Conservation (phyloP, 2,888 invertebrate genomes). For the Diaprepes abbreviatus region DNA sequence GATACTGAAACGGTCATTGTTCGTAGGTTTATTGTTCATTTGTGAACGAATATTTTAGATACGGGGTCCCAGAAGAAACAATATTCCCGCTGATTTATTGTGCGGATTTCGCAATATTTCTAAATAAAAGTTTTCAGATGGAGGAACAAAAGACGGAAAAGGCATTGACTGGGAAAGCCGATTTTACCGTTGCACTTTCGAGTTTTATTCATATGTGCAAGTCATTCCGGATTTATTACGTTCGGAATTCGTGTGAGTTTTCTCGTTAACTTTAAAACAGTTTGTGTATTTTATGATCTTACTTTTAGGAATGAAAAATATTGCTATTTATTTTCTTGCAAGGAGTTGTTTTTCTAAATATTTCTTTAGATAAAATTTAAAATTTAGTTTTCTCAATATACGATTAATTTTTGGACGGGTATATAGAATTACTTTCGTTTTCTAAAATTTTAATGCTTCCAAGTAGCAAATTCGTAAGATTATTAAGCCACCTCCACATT, state of each 20-base stretch:
- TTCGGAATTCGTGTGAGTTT: slow-evolving; percentile 43
- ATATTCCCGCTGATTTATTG: slow-evolving; percentile 48
- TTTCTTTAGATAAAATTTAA: no score
- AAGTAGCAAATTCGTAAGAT: no score
- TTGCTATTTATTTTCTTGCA: background rate
- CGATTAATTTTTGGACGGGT: no score
- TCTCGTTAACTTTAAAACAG: slow-evolving; percentile 34
- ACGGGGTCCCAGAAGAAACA: slow-evolving; percentile 42
- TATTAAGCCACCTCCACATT: no score
- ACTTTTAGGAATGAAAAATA: slow-evolving; percentile 1
- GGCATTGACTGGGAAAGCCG: slow-evolving; percentile 46
- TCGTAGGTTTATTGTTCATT: slow-evolving; percentile 48
- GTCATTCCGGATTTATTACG: slow-evolving; percentile 47
- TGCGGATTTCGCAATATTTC: slow-evolving; percentile 47
- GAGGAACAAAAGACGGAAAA: slow-evolving; percentile 43
- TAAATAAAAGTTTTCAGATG: slow-evolving; percentile 49
- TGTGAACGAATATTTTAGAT: slow-evolving; percentile 47
- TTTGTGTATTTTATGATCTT: slow-evolving; percentile 42
- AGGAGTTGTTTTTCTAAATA: background rate
- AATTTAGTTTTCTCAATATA: no score
- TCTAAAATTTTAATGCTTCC: no score
- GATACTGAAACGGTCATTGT: slow-evolving; percentile 47
- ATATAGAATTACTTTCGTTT: no score
- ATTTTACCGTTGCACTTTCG: slow-evolving; percentile 46
- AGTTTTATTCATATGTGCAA: slow-evolving; percentile 46